Evolutionary conservation across 2,797 vertebrate genomes (phyloP).

Genomic region (Danio aesculapii): DNA sequence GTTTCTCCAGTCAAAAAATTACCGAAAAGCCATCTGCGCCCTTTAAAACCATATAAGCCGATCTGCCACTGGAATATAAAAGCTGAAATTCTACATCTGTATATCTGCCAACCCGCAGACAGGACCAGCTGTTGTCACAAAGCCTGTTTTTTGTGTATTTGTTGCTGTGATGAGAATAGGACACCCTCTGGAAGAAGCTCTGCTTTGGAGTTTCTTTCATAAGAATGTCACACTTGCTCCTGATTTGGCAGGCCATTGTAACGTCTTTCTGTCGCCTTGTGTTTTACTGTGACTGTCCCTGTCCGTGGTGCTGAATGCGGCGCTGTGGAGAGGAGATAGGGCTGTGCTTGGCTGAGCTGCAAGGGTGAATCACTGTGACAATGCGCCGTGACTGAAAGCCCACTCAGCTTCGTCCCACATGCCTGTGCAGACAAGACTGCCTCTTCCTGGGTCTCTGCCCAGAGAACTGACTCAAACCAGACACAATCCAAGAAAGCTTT

Average conservation of each 20-base stretch:
- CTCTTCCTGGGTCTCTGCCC: conserved; percentile 35
- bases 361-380: conserved; percentile 55
- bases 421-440: conserved; percentile 37
- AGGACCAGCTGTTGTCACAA: conserved; percentile 43
- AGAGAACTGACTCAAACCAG: conserved; percentile 46
- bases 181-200: conserved; percentile 39
- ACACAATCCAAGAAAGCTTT: conserved; percentile 45
- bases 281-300: conserved; percentile 38
- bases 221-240: conserved; percentile 31
- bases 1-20: conserved; percentile 25
- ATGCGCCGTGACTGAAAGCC: conserved; percentile 43
- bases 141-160: conserved; percentile 12
- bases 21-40: conserved; percentile 12
- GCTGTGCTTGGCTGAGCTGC: conserved; percentile 37
- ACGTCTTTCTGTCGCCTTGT: conserved; percentile 36
- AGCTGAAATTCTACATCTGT: conserved; percentile 36
- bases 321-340: conserved; percentile 52
- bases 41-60: conserved; percentile 18
- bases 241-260: conserved; percentile 45
- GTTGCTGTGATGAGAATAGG: conserved; percentile 28
- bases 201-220: conserved; percentile 38
- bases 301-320: conserved; percentile 44
- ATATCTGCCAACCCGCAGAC: conserved; percentile 36
- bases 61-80: conserved; percentile 41
- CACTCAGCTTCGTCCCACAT: conserved; percentile 46